phyloP scores from a whole-genome alignment of 2,888 invertebrate species.

The Synergus umbraculus region DNA sequence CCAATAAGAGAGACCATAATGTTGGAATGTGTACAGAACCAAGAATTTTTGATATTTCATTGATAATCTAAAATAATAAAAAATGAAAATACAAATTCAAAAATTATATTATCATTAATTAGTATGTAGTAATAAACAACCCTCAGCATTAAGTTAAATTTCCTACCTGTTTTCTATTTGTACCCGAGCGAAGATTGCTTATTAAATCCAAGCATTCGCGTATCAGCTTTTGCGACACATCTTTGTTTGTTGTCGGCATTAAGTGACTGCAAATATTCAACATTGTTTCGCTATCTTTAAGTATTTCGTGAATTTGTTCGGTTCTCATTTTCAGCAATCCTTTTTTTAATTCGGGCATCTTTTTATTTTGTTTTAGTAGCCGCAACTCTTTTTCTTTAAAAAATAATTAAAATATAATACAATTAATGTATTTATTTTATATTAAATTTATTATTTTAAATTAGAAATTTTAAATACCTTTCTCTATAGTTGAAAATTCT shows the following conservation, averaged over 20 bases:
- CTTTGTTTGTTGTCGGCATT: slow-evolving; percentile 63
- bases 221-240: slow-evolving; percentile 62
- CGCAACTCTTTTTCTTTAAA: slow-evolving; percentile 42
- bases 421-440: neutral
- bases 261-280: slow-evolving; percentile 65
- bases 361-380: slow-evolving; percentile 60
- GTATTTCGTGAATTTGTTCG: slow-evolving; percentile 62
- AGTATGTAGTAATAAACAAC: slow-evolving; percentile 1
- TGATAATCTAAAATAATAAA: slow-evolving; percentile 62
- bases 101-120: slow-evolving; percentile 20
- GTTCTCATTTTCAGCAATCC: slow-evolving; percentile 63
- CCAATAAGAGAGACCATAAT: slow-evolving; percentile 67
- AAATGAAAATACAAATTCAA: slow-evolving; percentile 37
- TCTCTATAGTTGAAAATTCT: slow-evolving; percentile 64
- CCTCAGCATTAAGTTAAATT: slow-evolving; percentile 10
- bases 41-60: slow-evolving; percentile 62
- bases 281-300: slow-evolving; percentile 66
- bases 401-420: slow-evolving; percentile 2
- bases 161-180: slow-evolving; percentile 67
- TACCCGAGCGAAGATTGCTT: slow-evolving; percentile 62
- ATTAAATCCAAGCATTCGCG: slow-evolving; percentile 64
- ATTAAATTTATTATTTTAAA: too few relatives aligned
- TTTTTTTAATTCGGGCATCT: slow-evolving; percentile 58
- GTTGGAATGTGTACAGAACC: slow-evolving; percentile 62
- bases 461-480: slow-evolving; percentile 56